Conservation (phyloP, 2,888 invertebrate genomes). For the Cephus sareptanus region DNA sequence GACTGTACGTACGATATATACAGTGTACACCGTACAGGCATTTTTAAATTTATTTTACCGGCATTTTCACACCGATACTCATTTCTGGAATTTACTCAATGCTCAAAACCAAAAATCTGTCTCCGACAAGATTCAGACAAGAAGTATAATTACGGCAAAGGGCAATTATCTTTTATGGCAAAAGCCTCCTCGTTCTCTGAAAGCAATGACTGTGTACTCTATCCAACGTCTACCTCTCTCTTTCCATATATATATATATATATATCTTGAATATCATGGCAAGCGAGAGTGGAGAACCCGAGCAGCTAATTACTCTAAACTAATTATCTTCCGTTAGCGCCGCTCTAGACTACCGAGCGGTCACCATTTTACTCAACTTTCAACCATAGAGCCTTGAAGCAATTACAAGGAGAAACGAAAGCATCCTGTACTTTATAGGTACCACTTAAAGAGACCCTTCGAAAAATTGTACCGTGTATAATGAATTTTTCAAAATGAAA, state of each 20-base stretch:
- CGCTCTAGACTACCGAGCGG: conserved; percentile 21
- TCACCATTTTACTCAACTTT: conserved; percentile 16
- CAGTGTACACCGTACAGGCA: no score
- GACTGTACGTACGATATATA: no score
- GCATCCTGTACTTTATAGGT: no score
- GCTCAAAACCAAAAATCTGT: conserved; percentile 4
- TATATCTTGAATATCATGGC: not conserved
- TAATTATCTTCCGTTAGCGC: conserved; percentile 54
- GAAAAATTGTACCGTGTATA: no score
- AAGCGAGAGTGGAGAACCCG: conserved; percentile 16
- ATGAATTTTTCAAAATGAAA: no score
- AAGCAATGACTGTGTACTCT: not conserved
- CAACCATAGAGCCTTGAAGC: conserved; percentile 7
- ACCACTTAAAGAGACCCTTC: no score
- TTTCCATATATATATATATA: not conserved
- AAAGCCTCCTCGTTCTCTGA: not conserved
- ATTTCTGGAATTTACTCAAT: no score
- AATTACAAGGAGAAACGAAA: not conserved
- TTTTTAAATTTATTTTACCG: no score
- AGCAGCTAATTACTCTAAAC: conserved; percentile 55
- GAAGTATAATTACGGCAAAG: conserved; percentile 17
- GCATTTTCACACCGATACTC: no score
- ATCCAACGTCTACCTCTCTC: conserved; percentile 4
- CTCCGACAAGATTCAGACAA: conserved; percentile 7
- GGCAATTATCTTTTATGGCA: conserved; percentile 37